Evolutionary conservation across 2,888 invertebrate species (phyloP).

Genomic region (Scotopteryx bipunctaria): DNA sequence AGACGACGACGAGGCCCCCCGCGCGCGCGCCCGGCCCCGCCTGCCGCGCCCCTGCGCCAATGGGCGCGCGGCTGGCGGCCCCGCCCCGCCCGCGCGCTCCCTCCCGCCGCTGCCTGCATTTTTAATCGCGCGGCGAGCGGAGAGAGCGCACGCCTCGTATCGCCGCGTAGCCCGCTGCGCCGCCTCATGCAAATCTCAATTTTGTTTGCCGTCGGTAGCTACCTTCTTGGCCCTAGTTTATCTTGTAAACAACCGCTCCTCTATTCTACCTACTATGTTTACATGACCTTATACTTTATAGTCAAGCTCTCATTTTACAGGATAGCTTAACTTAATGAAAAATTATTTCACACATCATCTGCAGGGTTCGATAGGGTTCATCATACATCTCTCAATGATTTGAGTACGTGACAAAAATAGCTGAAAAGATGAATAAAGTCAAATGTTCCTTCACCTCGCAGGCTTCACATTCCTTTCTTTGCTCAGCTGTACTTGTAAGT

Average conservation of each 20-base stretch:
- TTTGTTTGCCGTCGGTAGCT: constrained; percentile 79
- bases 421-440: constrained; percentile 23
- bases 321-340: neutral
- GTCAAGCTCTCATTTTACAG: neutral
- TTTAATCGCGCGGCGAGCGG: constrained; percentile 78
- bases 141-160: constrained; percentile 66
- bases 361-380: neutral
- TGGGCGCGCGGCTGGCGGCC: constrained; percentile 47
- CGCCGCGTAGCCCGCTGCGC: constrained; percentile 50
- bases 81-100: constrained; percentile 70
- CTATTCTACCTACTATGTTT: constrained; percentile 18
- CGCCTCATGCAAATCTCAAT: constrained; percentile 78
- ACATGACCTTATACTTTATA: constrained; percentile 3
- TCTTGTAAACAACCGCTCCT: constrained; percentile 58
- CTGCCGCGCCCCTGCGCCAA: constrained; percentile 51
- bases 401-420: neutral
- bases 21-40: constrained; percentile 56
- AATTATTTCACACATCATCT: neutral
- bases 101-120: constrained; percentile 77
- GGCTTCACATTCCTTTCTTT: constrained; percentile 51
- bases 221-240: constrained; percentile 66
- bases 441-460: constrained; percentile 42
- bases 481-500: constrained; percentile 67
- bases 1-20: constrained; percentile 52
- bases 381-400: neutral